Conservation (phyloP, 2,113 vertebrate genomes). For the Lontra canadensis region DNA sequence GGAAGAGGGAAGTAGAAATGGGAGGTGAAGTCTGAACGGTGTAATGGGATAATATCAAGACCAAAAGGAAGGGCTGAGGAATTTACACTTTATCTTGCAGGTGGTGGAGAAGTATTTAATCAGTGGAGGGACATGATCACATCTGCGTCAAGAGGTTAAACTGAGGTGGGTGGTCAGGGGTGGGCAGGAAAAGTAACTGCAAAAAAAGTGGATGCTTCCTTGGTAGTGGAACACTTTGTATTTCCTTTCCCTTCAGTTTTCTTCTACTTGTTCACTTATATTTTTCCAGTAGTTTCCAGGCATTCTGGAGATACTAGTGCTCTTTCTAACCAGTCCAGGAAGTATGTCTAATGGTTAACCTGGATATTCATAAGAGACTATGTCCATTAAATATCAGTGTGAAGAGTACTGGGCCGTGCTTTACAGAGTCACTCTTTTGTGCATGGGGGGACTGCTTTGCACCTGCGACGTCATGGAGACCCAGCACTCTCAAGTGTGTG, state of each 20-base stretch:
- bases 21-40: background rate
- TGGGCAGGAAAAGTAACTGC: background rate
- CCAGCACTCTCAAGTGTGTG: too few relatives aligned
- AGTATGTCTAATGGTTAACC: background rate
- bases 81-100: background rate
- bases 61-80: background rate
- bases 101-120: background rate
- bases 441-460: background rate
- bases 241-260: background rate
- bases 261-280: background rate
- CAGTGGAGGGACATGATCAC: background rate
- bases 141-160: background rate
- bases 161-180: background rate
- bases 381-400: background rate
- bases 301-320: background rate
- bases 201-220: background rate
- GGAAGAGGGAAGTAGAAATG: background rate
- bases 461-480: fast-evolving
- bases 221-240: background rate
- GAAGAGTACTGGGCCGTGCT: background rate
- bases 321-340: background rate
- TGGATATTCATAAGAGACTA: background rate
- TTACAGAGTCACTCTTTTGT: fast-evolving
- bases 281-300: background rate
- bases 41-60: background rate